Conservation (phyloP, 2,113 vertebrate genomes). For the Steatornis caripensis region DNA sequence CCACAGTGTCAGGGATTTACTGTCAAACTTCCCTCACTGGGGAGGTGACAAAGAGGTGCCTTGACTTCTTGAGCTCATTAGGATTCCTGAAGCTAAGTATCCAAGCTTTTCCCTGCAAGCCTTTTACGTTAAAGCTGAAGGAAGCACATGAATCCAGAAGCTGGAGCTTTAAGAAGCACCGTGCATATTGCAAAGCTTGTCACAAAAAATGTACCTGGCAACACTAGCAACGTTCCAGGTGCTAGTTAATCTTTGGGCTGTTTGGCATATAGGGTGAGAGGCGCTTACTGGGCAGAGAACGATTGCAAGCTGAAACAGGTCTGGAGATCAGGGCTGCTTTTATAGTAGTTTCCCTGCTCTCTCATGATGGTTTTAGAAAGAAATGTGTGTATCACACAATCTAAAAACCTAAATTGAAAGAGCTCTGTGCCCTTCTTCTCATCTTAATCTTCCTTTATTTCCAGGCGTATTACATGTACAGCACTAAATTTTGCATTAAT, state of each 20-base stretch:
- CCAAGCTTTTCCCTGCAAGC: not conserved
- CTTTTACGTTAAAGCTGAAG: not conserved
- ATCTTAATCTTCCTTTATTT: not conserved
- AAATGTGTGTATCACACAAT: not conserved
- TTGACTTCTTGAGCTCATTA: not conserved
- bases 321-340: not conserved
- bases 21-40: not conserved
- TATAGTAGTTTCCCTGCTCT: not conserved
- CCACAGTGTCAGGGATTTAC: not conserved
- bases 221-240: not conserved
- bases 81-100: not conserved
- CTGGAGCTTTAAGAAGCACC: not conserved
- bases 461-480: not conserved
- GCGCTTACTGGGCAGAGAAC: not conserved
- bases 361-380: not conserved
- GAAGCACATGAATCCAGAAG: not conserved
- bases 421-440: not conserved
- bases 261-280: not conserved
- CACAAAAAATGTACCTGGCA: not conserved
- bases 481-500: not conserved
- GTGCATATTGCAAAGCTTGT: not conserved
- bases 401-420: not conserved
- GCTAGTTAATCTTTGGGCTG: not conserved
- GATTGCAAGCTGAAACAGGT: not conserved
- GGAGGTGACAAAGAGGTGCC: not conserved